Evolutionary conservation across 2,113 vertebrate species (phyloP), one percentile per base, ranked within the genome.

Genomic region (Thymallus thymallus): DNA sequence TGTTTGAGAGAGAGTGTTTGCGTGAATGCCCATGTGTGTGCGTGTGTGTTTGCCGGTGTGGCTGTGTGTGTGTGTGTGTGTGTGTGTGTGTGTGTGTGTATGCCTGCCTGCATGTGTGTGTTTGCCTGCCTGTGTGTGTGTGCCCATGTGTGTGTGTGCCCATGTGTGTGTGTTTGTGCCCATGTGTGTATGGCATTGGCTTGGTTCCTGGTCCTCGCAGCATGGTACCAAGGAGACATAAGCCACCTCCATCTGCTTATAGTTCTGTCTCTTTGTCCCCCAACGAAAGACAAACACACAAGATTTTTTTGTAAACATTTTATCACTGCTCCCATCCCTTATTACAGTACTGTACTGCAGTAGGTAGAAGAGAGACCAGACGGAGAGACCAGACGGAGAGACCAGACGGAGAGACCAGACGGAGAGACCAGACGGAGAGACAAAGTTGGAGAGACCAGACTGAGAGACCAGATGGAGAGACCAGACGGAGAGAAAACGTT

Each of bases 221-320:
- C 87, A 87, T 92, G 92, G 80, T 86, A 86, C 87, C 84, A 86
- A 86, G 85, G 85, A 91, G 90, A 91, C 92, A 92, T 92, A 92
- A 92, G 91, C 91, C 90, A 90, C 84, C 92, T 92, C 91, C 91
- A 93, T 92, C 91, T 92, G 91, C 90, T 87, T 88, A 68, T 64
- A 87, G 82, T 87, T 91, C 83, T 86, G 89, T 89, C 88, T 90
- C 86, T 88, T 88, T 91, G 78, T 91, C 83, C 86, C 84, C 85
- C 80, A 91, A 91, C 88, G 87, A 92, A 86, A 92, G 88, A 83
- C 78, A 82, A 77, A 80, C 74, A 79, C 76, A 77, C 75, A 91
- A 86, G 86, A 90, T 90, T 84, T 87, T 68, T 73, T 86, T 87
- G 78, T 87, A 70, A 79, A 83, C 71, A 82, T 83, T 82, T 85